Base-by-base conservation (phyloP, 2,113 vertebrate genomes). In the Caranx melampygus region DNA sequence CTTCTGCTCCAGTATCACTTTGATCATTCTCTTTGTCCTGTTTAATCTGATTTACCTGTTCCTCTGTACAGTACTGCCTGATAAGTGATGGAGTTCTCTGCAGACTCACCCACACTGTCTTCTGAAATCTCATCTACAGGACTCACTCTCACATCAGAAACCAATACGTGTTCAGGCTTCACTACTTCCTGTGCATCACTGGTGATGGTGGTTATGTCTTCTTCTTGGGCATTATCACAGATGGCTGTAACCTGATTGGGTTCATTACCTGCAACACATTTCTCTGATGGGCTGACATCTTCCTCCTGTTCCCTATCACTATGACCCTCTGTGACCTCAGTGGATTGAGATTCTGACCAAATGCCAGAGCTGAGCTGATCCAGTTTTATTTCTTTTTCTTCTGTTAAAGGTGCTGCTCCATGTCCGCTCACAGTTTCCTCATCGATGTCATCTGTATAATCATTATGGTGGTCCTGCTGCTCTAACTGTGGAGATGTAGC, bases 381-480 rank as follows among this genome's bases (percentile, higher is more conserved):
- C 21, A 6, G 20, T 34, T 62, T 47, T 47, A 3, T n/a, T n/a
- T 31, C 16, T 68, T 73, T 44, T 72, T 78, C 59, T 34, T 59
- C 62, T 16, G 12, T 64, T 31, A 62, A 61, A 57, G 26, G 12
- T 14, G 3, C 20, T 58, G 31, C n/a, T 55, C 42, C 47, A 3
- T 35, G 7, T 45, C 16, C 45, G 33, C 0, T 26, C 15, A 49
- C 14, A 79, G 16, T 57, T 79, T 35, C 47, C 26, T 59, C 49
- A 75, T 20, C 34, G 31, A 45, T 37, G 20, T 51, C 21, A 6
- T 54, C 20, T 65, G 21, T 60, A 60, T 72, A 42, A 76, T 60
- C 10, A 4, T 73, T 21, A 13, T 12, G 18, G 5, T 54, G 65
- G 1, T 55, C 20, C 9, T 40, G 34, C 16, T 73, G 14, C 18